phyloP scores from a whole-genome alignment of 2,113 vertebrate species.

The Melanostigma gelatinosum region DNA sequence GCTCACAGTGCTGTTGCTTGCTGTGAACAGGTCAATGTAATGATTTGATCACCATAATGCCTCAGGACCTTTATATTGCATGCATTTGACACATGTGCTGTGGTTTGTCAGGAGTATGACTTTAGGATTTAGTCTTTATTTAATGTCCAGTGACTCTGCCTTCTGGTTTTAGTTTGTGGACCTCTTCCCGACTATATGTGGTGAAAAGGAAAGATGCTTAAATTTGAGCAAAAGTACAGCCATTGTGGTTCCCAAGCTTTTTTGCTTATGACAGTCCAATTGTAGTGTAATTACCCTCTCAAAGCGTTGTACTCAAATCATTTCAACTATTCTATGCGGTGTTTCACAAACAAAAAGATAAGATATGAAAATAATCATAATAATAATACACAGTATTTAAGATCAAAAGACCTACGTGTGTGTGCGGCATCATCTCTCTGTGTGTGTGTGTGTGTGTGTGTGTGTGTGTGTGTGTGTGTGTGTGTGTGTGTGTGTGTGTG shows the following conservation, averaged over 20 bases:
- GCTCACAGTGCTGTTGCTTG: not conserved
- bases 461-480: conserved; percentile 18
- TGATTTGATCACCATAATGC: not conserved
- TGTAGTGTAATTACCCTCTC: not conserved
- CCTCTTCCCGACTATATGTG: not conserved
- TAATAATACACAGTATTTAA: not conserved
- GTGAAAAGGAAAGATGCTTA: not conserved
- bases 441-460: conserved; percentile 34
- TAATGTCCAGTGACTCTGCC: not conserved
- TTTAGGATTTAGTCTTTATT: not conserved
- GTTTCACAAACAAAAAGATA: not conserved
- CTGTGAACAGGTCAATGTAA: not conserved
- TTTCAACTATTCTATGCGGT: no score
- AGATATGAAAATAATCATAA: not conserved
- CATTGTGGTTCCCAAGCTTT: not conserved
- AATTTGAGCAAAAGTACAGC: not conserved
- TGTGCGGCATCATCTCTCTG: not conserved
- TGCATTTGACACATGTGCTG: not conserved
- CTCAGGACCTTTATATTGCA: not conserved
- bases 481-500: conserved; percentile 7
- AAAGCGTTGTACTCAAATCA: no score
- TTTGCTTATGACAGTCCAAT: not conserved
- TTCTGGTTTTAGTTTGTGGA: not conserved
- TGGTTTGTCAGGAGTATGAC: conserved; percentile 6
- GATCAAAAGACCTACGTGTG: conserved; percentile 24